Percentiles rank a stretch among this genome's conserved stretches.
phyloP scores from a whole-genome alignment of 2,113 vertebrate genomes.

The Entosphenus tridentatus region DNA sequence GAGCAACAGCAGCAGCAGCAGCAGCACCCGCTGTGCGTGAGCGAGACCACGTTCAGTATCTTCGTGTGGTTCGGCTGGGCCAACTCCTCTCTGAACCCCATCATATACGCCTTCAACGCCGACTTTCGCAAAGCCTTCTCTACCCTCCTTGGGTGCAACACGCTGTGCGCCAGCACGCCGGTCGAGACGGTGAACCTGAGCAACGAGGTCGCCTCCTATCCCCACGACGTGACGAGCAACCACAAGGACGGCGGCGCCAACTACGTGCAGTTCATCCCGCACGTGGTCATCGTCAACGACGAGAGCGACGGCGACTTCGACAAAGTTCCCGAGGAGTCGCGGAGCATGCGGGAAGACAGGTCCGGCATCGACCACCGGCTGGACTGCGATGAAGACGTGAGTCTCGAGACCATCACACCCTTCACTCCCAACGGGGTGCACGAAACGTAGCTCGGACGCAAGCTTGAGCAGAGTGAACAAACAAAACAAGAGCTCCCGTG shows the following conservation, averaged over 20 bases:
- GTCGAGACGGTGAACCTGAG: constrained; percentile 68
- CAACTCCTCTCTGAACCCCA: constrained; percentile 41
- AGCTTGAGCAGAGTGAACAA: no score
- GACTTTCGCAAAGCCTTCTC: constrained; percentile 38
- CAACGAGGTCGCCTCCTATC: constrained; percentile 62
- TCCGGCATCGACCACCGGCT: constrained; percentile 42
- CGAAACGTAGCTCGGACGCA: constrained; percentile 15
- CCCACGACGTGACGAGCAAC: constrained; percentile 41
- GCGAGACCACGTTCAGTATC: constrained; percentile 35
- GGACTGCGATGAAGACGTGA: constrained; percentile 46
- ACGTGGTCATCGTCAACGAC: constrained; percentile 32
- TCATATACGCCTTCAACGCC: constrained; percentile 41
- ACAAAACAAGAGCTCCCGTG: no score
- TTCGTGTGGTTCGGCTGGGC: constrained; percentile 52
- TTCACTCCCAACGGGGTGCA: constrained; percentile 50
- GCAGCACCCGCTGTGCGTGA: constrained; percentile 19
- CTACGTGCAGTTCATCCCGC: constrained; percentile 55
- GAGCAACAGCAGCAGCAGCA: no score
- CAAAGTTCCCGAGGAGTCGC: constrained; percentile 35
- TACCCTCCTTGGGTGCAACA: constrained; percentile 27
- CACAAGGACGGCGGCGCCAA: constrained; percentile 44
- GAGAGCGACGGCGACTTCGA: constrained; percentile 36
- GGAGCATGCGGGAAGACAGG: constrained; percentile 18
- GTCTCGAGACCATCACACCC: constrained; percentile 39
- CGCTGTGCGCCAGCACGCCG: constrained; percentile 20